Conservation (phyloP, 2,888 invertebrate genomes). For the Ormyrus nitidulus region DNA sequence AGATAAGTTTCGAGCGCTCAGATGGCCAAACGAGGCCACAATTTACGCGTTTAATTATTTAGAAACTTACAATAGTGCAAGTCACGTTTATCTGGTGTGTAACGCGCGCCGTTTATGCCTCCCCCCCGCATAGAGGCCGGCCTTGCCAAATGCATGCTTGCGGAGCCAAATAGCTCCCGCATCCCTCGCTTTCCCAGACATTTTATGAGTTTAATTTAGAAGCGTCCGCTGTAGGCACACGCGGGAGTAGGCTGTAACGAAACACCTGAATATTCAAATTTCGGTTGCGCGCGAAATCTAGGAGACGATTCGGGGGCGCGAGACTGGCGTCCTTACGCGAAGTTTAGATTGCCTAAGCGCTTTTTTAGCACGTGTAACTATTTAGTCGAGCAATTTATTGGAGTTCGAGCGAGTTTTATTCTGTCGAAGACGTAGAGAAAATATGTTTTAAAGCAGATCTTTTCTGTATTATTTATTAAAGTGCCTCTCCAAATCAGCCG, state of each 20-base stretch:
- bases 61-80: conserved; percentile 18
- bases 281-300: conserved; percentile 65
- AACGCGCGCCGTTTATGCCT: background rate
- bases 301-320: conserved; percentile 58
- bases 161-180: background rate
- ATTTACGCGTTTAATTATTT: conserved; percentile 21
- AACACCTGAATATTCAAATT: conserved; percentile 64
- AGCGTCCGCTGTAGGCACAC: conserved; percentile 54
- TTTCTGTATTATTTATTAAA: background rate
- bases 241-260: background rate
- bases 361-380: background rate
- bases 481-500: background rate
- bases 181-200: conserved; percentile 51
- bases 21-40: too few relatives aligned
- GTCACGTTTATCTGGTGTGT: conserved; percentile 26
- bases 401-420: background rate
- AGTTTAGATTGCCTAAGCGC: conserved; percentile 22
- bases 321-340: background rate
- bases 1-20: background rate
- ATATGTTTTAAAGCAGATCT: background rate
- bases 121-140: background rate
- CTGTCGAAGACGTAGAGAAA: background rate
- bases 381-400: background rate
- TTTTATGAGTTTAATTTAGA: conserved; percentile 73
- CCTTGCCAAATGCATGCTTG: conserved; percentile 31